Evolutionary conservation across 2,888 invertebrate genomes (phyloP).

Genomic region (Himalopsyche kuldschensis): DNA sequence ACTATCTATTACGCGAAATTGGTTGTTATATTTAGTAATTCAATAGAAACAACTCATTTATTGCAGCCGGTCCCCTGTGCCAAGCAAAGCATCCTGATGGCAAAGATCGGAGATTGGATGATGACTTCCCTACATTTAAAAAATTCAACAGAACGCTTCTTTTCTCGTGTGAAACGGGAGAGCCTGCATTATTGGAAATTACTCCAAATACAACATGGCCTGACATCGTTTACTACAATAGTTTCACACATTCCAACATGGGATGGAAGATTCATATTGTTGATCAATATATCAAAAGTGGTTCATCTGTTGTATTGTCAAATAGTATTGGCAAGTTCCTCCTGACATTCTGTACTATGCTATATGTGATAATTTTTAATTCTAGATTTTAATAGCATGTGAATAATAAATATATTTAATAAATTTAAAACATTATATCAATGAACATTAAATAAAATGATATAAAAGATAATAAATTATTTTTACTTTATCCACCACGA

Average conservation of each 20-base stretch:
- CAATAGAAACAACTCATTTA: neutral
- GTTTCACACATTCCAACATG: slow-evolving; percentile 92
- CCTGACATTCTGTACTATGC: neutral
- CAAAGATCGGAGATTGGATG: slow-evolving; percentile 77
- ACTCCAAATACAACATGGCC: slow-evolving; percentile 91
- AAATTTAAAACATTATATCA: neutral
- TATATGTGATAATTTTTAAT: slow-evolving; percentile 20
- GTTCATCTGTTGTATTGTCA: slow-evolving; percentile 36
- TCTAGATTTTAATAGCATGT: neutral
- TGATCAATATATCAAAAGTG: slow-evolving; percentile 66
- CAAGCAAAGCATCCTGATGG: slow-evolving; percentile 65
- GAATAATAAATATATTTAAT: neutral
- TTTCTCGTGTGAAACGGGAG: slow-evolving; percentile 71
- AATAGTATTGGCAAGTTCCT: neutral
- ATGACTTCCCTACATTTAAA: slow-evolving; percentile 75
- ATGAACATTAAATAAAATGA: too few species aligned
- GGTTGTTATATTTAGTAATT: neutral
- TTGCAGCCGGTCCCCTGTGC: slow-evolving; percentile 77
- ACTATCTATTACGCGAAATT: neutral
- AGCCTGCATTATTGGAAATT: slow-evolving; percentile 73
- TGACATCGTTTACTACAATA: slow-evolving; percentile 89
- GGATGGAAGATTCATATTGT: slow-evolving; percentile 92
- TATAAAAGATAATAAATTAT: too few species aligned
- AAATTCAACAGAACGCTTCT: slow-evolving; percentile 79
- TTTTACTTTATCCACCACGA: too few species aligned